phyloP scores from a whole-genome alignment of 1,140 invertebrate genomes.

The Phymastichus coffea region DNA sequence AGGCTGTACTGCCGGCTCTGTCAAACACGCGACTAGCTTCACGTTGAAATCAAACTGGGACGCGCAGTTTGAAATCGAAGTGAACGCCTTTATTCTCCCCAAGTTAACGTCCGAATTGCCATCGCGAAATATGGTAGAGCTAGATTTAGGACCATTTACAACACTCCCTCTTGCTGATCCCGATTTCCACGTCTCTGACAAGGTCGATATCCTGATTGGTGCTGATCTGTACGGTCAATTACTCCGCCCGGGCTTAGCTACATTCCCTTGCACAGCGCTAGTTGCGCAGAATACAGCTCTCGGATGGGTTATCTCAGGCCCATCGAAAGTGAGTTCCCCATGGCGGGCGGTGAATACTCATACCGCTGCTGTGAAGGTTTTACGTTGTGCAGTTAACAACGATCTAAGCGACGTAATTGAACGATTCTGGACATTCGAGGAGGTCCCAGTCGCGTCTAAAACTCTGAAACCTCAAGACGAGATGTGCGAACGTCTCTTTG shows the following conservation, averaged over 20 bases:
- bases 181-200: not conserved
- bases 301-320: not conserved
- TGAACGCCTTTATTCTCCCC: conserved; percentile 6
- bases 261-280: not conserved
- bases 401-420: not conserved
- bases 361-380: not conserved
- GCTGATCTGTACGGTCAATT: conserved; percentile 3
- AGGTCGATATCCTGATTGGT: conserved; percentile 26
- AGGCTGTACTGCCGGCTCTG: not conserved
- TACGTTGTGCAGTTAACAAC: not conserved
- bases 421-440: conserved; percentile 5
- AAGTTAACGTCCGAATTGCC: too few species aligned
- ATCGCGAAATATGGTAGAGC: not conserved
- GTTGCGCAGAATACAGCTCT: not conserved
- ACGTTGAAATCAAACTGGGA: not conserved
- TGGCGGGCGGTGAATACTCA: not conserved
- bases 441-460: not conserved
- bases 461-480: not conserved
- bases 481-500: not conserved
- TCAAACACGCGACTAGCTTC: not conserved
- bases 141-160: not conserved
- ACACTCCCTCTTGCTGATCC: conserved; percentile 10
- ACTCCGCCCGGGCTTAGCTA: not conserved
- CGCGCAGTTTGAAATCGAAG: not conserved
- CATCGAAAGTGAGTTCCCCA: not conserved